Conservation (phyloP, 1,140 invertebrate genomes). For the Pteromalus puparum region DNA sequence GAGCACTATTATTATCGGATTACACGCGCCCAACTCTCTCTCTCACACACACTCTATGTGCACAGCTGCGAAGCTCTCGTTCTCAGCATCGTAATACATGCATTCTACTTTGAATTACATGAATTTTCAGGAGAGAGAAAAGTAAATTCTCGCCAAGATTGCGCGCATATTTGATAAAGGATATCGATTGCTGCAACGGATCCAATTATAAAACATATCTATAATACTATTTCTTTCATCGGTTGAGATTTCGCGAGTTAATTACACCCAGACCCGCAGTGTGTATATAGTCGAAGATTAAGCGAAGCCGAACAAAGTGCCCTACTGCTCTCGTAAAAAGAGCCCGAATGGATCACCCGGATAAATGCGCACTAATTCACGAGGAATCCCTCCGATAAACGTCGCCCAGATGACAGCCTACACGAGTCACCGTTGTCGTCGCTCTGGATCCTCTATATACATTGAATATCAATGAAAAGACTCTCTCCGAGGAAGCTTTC, state of each 20-base stretch:
- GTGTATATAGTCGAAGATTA: not conserved
- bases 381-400: not conserved
- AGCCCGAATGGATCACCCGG: not conserved
- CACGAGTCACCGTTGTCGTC: not conserved
- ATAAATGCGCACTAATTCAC: not conserved
- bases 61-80: not conserved
- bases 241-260: too few relatives aligned
- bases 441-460: not conserved
- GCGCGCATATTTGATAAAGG: too few relatives aligned
- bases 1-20: constrained; percentile 29
- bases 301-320: not conserved
- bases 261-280: too few relatives aligned
- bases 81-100: constrained; percentile 4
- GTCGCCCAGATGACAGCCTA: not conserved
- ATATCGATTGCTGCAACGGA: too few relatives aligned
- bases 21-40: too few relatives aligned
- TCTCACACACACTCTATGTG: too few relatives aligned
- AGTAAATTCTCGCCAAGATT: too few relatives aligned
- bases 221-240: too few relatives aligned
- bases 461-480: too few relatives aligned
- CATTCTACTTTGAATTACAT: constrained; percentile 14
- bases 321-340: not conserved
- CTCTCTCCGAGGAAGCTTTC: too few relatives aligned
- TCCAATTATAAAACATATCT: too few relatives aligned
- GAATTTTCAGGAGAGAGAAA: constrained; percentile 14